Conservation (phyloP, 2,888 invertebrate species). For the Oxytorus armatus region DNA sequence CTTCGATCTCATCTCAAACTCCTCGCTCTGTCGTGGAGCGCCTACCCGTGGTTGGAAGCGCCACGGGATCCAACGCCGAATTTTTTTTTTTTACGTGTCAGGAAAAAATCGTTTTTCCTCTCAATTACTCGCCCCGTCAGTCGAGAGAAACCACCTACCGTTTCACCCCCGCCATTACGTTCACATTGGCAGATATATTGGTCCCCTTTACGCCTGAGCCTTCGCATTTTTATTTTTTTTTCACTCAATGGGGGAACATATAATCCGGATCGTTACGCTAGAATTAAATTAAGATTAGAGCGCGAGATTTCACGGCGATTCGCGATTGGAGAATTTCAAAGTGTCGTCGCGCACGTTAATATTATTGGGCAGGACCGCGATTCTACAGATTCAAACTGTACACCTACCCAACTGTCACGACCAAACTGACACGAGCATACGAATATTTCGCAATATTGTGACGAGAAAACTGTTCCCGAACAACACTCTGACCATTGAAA, state of each 20-base stretch:
- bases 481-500: too few species aligned
- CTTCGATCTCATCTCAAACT: slow-evolving; percentile 15
- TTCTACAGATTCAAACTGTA: too few species aligned
- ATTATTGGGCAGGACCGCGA: too few species aligned
- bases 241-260: slow-evolving; percentile 9
- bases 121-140: slow-evolving; percentile 51
- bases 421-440: too few species aligned
- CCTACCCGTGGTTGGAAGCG: slow-evolving; percentile 12
- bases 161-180: slow-evolving; percentile 10
- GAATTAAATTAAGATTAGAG: slow-evolving; percentile 46
- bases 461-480: too few species aligned
- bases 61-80: slow-evolving; percentile 19
- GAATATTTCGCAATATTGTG: too few species aligned
- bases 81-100: slow-evolving; percentile 15
- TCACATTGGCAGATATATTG: slow-evolving; percentile 17
- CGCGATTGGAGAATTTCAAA: neutral
- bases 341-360: too few species aligned
- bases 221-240: neutral
- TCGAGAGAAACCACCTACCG: slow-evolving; percentile 22
- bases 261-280: slow-evolving; percentile 49
- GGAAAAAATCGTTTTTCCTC: slow-evolving; percentile 61
- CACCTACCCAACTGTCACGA: too few species aligned
- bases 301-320: slow-evolving; percentile 14
- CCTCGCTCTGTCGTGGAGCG: neutral
- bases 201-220: slow-evolving; percentile 38